These are phyloP conservation scores for Lutjanus erythropterus DNA, from an alignment of 2,113 vertebrate species.

Conservation along the genomic window DNA sequence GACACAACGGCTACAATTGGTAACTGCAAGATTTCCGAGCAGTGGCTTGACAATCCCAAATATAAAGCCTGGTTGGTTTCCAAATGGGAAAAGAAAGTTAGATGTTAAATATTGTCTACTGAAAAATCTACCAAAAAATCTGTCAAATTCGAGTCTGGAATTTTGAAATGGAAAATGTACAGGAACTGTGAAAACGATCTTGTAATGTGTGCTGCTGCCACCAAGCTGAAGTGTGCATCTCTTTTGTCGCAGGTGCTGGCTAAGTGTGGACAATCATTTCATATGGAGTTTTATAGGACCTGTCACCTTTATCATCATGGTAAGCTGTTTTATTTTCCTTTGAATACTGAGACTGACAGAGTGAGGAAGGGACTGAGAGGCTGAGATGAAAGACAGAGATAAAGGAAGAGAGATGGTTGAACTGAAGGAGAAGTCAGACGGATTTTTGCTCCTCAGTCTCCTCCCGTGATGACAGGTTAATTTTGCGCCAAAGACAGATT, in stretches of 20 bases:
- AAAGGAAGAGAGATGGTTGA: slow-evolving; percentile 43
- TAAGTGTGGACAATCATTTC: slow-evolving; percentile 98
- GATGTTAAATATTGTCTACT: too few relatives aligned
- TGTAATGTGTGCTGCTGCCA: neutral
- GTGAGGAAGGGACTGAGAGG: slow-evolving; percentile 56
- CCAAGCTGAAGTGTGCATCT: slow-evolving; percentile 56
- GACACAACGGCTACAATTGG: too few relatives aligned
- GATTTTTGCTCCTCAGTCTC: slow-evolving; percentile 47
- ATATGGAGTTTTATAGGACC: slow-evolving; percentile 99
- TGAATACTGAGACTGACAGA: slow-evolving; percentile 57
- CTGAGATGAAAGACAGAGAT: slow-evolving; percentile 59
- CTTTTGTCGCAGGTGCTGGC: slow-evolving; percentile 92
- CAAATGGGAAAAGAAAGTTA: too few relatives aligned
- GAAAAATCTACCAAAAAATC: too few relatives aligned
- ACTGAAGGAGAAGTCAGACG: slow-evolving; percentile 52
- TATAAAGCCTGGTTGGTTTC: too few relatives aligned
- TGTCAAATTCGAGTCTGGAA: too few relatives aligned
- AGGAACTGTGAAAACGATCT: too few relatives aligned
- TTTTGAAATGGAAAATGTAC: too few relatives aligned
- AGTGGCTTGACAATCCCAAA: too few relatives aligned
- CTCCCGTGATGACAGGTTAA: slow-evolving; percentile 67
- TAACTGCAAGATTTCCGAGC: too few relatives aligned
- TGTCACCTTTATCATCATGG: slow-evolving; percentile 98
- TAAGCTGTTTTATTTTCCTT: slow-evolving; percentile 83
- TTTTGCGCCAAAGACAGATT: slow-evolving; percentile 62